Percentiles rank a stretch among this genome's conserved stretches.
Conservation (phyloP, 1,140 invertebrate genomes). For the Theocolax elegans region DNA sequence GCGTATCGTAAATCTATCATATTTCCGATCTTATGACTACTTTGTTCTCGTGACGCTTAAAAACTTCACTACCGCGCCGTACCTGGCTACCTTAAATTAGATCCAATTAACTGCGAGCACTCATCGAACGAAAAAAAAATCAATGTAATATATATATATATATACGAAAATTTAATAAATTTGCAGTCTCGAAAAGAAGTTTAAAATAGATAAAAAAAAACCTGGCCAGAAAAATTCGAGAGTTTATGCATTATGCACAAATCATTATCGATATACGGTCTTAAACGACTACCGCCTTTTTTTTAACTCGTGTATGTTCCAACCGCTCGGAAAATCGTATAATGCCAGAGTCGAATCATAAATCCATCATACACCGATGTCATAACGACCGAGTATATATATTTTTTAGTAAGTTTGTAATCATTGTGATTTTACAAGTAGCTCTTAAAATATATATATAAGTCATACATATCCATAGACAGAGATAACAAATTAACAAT, state of each 20-base stretch:
- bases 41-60: background rate
- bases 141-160: conserved; percentile 2
- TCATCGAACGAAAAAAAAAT: background rate
- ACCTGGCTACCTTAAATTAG: background rate
- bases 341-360: conserved; percentile 16
- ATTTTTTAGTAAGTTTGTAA: background rate
- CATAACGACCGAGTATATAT: background rate
- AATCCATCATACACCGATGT: conserved; percentile 26
- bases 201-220: conserved; percentile 17
- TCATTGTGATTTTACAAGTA: background rate
- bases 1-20: conserved; percentile 21
- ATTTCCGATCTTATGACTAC: background rate
- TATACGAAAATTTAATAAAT: conserved; percentile 6
- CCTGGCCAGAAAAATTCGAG: background rate
- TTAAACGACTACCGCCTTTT: conserved; percentile 23
- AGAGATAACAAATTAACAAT: conserved; percentile 22
- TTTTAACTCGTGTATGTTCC: background rate
- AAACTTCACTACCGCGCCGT: background rate
- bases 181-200: background rate
- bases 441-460: background rate
- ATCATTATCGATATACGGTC: conserved; percentile 14
- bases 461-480: too few species aligned
- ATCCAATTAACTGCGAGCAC: conserved; percentile 5
- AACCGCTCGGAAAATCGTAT: background rate
- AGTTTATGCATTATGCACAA: conserved; percentile 6